Evolutionary conservation across 2,113 vertebrate species (phyloP).

Genomic region (Hippotragus niger): DNA sequence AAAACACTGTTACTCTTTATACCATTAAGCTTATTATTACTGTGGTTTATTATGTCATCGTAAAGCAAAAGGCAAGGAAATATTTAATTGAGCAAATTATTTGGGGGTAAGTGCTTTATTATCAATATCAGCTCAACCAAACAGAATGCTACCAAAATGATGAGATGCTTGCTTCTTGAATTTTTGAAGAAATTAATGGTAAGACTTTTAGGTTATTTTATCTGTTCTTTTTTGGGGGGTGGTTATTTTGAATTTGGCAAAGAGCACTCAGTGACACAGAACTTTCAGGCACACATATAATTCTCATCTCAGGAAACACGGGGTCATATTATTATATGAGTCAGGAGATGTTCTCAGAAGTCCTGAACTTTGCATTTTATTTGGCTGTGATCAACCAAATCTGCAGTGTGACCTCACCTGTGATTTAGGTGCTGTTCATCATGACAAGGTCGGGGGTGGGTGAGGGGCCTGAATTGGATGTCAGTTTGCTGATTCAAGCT

Average conservation of each 20-base stretch:
- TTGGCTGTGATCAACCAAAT: neutral
- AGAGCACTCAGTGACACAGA: neutral
- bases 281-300: neutral
- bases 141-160: conserved; percentile 13
- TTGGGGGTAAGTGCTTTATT: conserved; percentile 44
- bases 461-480: neutral
- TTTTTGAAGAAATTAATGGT: conserved; percentile 3
- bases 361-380: neutral
- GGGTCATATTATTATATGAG: neutral
- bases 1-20: conserved; percentile 57
- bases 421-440: neutral
- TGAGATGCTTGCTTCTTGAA: neutral
- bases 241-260: conserved; percentile 16
- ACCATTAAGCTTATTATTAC: conserved; percentile 35
- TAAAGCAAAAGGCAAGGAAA: conserved; percentile 52
- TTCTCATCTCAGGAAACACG: conserved; percentile 6
- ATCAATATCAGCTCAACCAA: neutral
- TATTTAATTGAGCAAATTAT: conserved; percentile 38
- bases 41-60: conserved; percentile 46
- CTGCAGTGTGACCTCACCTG: neutral
- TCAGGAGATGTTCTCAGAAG: neutral
- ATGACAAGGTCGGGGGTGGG: too few species aligned
- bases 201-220: neutral
- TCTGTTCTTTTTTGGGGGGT: neutral
- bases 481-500: neutral